Evolutionary conservation across 2,113 vertebrate genomes (phyloP), one percentile per base, ranked within the genome.

Genomic region (Anser brachyrhynchus): DNA sequence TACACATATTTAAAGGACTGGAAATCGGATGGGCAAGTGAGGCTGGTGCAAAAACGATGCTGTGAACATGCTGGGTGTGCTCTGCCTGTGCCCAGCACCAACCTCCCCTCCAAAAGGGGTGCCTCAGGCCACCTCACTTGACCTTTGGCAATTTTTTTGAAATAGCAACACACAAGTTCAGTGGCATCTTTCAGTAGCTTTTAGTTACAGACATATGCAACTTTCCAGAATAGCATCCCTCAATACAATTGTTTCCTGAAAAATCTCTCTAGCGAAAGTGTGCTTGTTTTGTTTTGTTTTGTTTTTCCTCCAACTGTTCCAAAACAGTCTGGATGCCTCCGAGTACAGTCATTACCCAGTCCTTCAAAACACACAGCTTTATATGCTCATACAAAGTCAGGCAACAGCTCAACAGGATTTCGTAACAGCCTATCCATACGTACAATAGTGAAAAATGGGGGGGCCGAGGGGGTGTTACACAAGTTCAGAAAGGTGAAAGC

Each of bases 11-110:
- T 64, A 31, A 90, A 84, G 54, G 62, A 21, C 17, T 44, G 66
- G 49, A 84, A 87, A 65, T 61, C 39, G 71, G 52, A 58, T 1
- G 14, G 59, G 26, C 37, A 84, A 90, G 58, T 2, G 17, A 46
- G 44, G 37, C 31, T 49, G 41, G 49, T 29, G 28, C 19, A 19
- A 73, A 89, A 75, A 54, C 2, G 79, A 37, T 0, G 1, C 23
- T 23, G n/a, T 17, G 3, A 81, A 51, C 41, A 79, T 0, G 4
- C 2, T 1, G 7, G 35, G 44, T 61, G 17, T 0, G 1, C 35
- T 43, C 54, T 16, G 5, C 58, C 20, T 49, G 31, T 74, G 29
- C 43, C 14, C 11, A 87, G 46, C 43, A 52, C 14, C 55, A 64
- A 31, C 8, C 10, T 5, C 46, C 33, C 35, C 71, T 49, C 46